Evolutionary conservation across 1,140 invertebrate species (phyloP).

Genomic region (Mycetomoellerius zeteki): DNA sequence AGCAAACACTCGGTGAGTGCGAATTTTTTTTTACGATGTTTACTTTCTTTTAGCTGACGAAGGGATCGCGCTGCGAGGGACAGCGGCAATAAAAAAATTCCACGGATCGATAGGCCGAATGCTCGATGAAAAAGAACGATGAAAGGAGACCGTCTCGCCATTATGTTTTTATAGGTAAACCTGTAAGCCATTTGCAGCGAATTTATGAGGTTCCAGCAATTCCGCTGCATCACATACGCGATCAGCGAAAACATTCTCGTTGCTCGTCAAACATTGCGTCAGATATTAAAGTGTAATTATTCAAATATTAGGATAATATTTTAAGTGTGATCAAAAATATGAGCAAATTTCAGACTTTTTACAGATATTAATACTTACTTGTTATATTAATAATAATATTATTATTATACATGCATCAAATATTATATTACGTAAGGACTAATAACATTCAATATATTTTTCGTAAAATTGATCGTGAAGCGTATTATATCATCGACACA

Average conservation of each 20-base stretch:
- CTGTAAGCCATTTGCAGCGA: slow-evolving; percentile 14
- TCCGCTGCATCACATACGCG: neutral
- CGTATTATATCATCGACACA: neutral
- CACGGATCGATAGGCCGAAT: slow-evolving; percentile 54
- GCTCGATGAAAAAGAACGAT: slow-evolving; percentile 17
- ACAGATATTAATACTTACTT: neutral
- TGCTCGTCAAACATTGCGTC: slow-evolving; percentile 20
- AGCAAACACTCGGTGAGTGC: slow-evolving; percentile 54
- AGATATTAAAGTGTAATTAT: slow-evolving; percentile 25
- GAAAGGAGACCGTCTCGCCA: slow-evolving; percentile 37
- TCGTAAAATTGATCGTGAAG: neutral
- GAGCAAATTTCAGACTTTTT: neutral
- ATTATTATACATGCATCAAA: neutral
- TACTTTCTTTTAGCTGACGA: slow-evolving; percentile 53
- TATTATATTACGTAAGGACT: neutral
- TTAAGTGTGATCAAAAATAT: neutral
- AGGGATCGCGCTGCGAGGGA: slow-evolving; percentile 34
- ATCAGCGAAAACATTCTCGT: slow-evolving; percentile 26
- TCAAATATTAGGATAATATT: neutral
- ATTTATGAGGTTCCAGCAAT: slow-evolving; percentile 48
- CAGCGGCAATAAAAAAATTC: slow-evolving; percentile 56
- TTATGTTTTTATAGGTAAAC: slow-evolving; percentile 45
- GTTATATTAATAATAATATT: neutral
- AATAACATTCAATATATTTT: neutral
- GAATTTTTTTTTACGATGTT: slow-evolving; percentile 58